Percentiles rank a stretch among this genome's conserved stretches.
These are phyloP conservation scores for Ceratothoa steindachneri DNA, from an alignment of 2,888 invertebrate species.

Conservation along the genomic window DNA sequence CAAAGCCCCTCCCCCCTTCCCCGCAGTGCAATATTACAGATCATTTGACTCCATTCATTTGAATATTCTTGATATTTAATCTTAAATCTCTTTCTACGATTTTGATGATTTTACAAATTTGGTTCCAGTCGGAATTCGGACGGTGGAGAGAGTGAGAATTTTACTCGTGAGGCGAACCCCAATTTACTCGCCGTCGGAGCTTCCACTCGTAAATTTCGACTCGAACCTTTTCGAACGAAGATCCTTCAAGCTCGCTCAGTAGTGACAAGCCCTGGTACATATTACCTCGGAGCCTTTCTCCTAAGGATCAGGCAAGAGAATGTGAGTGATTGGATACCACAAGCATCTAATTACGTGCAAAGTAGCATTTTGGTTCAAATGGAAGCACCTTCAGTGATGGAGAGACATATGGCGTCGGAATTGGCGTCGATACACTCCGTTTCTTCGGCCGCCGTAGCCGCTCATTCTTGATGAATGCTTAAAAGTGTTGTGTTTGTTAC, in stretches of 20 bases:
- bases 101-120: background rate
- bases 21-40: too few relatives aligned
- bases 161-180: slow-evolving; percentile 30
- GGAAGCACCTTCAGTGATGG: background rate
- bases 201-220: slow-evolving; percentile 26
- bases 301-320: background rate
- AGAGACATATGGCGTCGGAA: background rate
- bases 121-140: background rate
- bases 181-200: slow-evolving; percentile 36
- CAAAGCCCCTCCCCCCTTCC: too few relatives aligned
- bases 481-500: too few relatives aligned
- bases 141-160: slow-evolving; percentile 14
- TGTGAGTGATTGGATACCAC: background rate
- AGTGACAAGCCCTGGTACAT: slow-evolving; percentile 33
- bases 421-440: background rate
- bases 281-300: slow-evolving; percentile 27
- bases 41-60: too few relatives aligned
- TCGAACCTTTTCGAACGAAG: slow-evolving; percentile 25
- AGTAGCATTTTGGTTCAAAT: background rate
- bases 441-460: too few relatives aligned
- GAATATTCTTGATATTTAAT: too few relatives aligned
- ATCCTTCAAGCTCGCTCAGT: slow-evolving; percentile 27
- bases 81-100: background rate
- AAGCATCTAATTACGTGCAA: background rate
- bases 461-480: background rate